A percentile compares a stretch with the other conserved stretches of the same genome.
Evolutionary conservation across 2,113 vertebrate species (phyloP).

Genomic region (Microtus ochrogaster): DNA sequence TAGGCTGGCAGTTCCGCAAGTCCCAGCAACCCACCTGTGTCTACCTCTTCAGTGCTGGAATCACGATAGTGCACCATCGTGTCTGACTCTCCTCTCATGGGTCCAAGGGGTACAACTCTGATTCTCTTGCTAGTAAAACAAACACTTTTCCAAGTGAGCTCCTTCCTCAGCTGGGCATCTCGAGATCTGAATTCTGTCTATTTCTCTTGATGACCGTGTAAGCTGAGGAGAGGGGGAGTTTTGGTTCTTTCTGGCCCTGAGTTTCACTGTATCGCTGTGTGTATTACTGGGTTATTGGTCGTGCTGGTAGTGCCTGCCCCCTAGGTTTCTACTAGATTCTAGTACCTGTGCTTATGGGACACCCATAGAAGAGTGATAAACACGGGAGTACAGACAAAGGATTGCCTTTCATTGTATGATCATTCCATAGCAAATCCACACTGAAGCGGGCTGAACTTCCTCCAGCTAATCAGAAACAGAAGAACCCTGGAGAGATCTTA

Average conservation of each 20-base stretch:
- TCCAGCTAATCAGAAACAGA: not conserved
- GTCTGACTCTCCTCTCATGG: not conserved
- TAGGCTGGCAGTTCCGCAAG: not conserved
- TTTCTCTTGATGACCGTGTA: not conserved
- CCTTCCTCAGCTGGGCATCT: not conserved
- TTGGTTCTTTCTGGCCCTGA: not conserved
- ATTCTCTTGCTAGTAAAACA: too few relatives aligned
- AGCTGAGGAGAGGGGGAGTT: too few relatives aligned
- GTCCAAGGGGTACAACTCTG: too few relatives aligned
- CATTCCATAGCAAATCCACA: too few relatives aligned
- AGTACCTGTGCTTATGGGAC: not conserved
- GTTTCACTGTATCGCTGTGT: not conserved
- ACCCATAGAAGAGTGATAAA: rapidly evolving
- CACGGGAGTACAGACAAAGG: rapidly evolving
- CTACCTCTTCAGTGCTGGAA: too few relatives aligned
- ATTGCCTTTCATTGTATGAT: not conserved
- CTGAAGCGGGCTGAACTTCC: not conserved
- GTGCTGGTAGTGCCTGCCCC: not conserved
- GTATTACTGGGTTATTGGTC: not conserved
- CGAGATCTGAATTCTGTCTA: not conserved
- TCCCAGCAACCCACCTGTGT: too few relatives aligned
- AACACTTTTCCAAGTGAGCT: not conserved
- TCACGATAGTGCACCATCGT: not conserved
- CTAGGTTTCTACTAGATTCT: not conserved
- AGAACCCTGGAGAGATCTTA: not conserved